Evolutionary conservation across 2,113 vertebrate genomes (phyloP), one percentile per base, ranked within the genome.

Genomic region (Poeciliopsis prolifica): DNA sequence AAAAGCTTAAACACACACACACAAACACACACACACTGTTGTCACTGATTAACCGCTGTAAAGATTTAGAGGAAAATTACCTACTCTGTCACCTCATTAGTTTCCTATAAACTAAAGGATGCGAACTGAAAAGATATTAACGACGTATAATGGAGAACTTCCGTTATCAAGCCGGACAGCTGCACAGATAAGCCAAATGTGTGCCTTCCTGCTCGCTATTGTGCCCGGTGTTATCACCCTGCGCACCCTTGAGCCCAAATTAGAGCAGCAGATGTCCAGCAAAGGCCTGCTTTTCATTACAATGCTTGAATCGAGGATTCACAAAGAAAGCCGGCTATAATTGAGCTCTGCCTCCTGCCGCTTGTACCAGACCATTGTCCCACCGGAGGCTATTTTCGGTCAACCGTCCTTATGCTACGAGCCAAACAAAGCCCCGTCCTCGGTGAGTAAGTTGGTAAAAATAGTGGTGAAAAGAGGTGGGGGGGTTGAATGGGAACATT

Each of bases 141-240:
- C 70, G 51, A 68, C 2, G 63, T 61, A 82, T 61, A 85, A 84
- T 75, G 67, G 40, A 62, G 54, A 79, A 83, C 65, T 75, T 67
- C 65, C 61, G 78, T 81, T 79, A 74, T 62, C 10, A 64, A 77
- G 70, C 37, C 40, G 80, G 60, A 78, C 77, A 85, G 75, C 81
- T 72, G 66, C 37, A 83, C 37, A 68, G 65, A 70, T 74, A 66
- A 79, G 44, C 24, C 78, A 74, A 84, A 86, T 61, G 19, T 80
- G 66, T 65, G 14, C 37, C 14, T 8, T 70, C 24, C 63, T 11
- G n/a, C 29, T 28, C 69, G 42, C 61, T 65, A 83, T 81, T 91
- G 82, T 88, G 72, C 54, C 6, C 63, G 31, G 69, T 77, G 82
- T 88, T 86, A 90, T 90, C 87, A 62, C 75, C 72, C 62, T 40